Evolutionary conservation across 35 echinoderm and acorn worm genomes (phyloP).

Genomic region (Heliocidaris tuberculata): DNA sequence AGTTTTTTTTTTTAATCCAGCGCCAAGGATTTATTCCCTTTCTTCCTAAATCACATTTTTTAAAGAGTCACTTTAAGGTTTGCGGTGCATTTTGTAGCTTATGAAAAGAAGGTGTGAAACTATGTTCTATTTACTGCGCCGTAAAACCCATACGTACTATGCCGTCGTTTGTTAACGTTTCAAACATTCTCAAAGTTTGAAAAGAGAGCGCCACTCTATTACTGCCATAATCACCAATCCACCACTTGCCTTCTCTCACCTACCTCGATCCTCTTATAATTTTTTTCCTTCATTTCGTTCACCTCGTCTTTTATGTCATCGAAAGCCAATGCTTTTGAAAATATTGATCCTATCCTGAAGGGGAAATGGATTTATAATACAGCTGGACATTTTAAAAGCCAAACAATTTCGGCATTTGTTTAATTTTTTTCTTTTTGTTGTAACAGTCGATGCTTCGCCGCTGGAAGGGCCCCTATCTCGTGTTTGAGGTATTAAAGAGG

Average conservation of each 20-base stretch:
- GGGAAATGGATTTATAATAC: slow-evolving; percentile 18
- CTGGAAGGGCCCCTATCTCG: neutral
- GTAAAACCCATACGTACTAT: neutral
- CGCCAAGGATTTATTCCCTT: neutral
- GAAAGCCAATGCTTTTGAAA: slow-evolving; percentile 40
- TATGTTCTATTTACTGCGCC: neutral
- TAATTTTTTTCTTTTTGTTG: neutral
- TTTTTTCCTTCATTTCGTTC: neutral
- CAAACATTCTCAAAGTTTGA: neutral
- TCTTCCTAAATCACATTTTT: neutral
- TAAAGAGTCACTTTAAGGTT: neutral
- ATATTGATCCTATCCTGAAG: slow-evolving; percentile 34
- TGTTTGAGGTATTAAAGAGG: slow-evolving; percentile 4
- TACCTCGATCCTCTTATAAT: neutral
- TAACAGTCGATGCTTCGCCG: neutral
- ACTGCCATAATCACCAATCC: slow-evolving; percentile 15
- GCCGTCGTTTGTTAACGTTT: neutral
- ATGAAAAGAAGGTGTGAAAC: slow-evolving; percentile 19
- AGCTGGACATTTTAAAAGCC: slow-evolving; percentile 17
- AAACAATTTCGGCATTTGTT: neutral
- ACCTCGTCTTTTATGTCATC: neutral
- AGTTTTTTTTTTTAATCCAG: neutral
- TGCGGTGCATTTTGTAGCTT: neutral
- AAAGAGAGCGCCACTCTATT: neutral
- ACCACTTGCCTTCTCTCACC: slow-evolving; percentile 27